These are phyloP conservation scores for Loxodonta africana DNA, from an alignment of 2,113 vertebrate genomes.

Conservation along the genomic window DNA sequence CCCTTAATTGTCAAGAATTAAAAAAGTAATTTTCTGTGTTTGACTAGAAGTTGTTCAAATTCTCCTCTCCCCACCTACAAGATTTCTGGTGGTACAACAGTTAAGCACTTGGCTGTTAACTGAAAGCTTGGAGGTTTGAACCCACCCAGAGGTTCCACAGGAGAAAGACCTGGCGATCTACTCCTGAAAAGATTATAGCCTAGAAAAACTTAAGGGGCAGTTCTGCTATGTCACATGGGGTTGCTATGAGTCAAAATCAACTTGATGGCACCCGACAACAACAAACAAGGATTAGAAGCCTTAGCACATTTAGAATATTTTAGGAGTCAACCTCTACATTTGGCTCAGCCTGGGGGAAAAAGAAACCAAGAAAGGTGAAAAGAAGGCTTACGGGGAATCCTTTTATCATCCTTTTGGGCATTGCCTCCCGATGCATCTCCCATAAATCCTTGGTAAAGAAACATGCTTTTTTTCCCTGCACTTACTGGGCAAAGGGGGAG, in stretches of 20 bases:
- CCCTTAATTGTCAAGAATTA: neutral
- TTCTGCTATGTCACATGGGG: neutral
- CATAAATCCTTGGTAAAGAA: neutral
- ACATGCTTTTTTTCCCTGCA: neutral
- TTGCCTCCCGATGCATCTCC: neutral
- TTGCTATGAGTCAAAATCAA: neutral
- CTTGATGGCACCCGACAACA: neutral
- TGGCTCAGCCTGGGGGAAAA: neutral
- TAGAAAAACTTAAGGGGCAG: neutral
- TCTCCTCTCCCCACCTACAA: neutral
- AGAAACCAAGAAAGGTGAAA: neutral
- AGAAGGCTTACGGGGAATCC: neutral
- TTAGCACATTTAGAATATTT: neutral
- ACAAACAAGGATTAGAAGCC: neutral
- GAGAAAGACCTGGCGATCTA: neutral
- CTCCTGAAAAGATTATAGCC: neutral
- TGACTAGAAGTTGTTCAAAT: neutral
- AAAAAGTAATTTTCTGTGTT: neutral
- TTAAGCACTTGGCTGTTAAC: neutral
- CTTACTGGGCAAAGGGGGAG: neutral
- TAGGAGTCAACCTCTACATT: neutral
- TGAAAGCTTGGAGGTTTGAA: neutral
- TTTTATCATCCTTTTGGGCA: neutral
- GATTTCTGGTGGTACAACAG: neutral
- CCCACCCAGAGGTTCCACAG: neutral